These are phyloP conservation scores for Trematomus bernacchii DNA, from an alignment of 2,797 vertebrate species.

Conservation along the genomic window DNA sequence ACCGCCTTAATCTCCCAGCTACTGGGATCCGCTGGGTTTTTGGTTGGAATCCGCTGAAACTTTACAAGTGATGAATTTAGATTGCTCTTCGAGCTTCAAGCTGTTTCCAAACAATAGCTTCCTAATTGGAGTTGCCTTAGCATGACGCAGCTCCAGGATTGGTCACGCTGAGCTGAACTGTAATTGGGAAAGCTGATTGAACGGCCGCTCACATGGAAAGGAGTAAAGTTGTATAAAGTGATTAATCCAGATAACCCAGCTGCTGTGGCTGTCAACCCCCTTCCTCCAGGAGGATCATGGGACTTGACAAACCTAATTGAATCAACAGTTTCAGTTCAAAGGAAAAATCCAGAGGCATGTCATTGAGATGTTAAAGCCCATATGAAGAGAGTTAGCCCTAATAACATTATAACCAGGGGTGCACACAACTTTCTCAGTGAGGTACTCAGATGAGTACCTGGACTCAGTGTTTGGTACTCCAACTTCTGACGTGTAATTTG, in stretches of 20 bases:
- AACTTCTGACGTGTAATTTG: too few relatives aligned
- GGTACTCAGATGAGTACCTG: too few relatives aligned
- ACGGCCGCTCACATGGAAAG: constrained; percentile 18
- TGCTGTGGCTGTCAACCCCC: constrained; percentile 14
- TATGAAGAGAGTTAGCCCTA: constrained; percentile 11
- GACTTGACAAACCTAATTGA: constrained; percentile 40
- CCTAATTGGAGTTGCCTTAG: constrained; percentile 63
- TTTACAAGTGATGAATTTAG: constrained; percentile 19
- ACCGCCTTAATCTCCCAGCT: too few relatives aligned
- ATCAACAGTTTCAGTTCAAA: constrained; percentile 49
- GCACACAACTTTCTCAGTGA: too few relatives aligned
- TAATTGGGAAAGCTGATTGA: constrained; percentile 70
- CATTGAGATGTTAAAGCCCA: constrained; percentile 28
- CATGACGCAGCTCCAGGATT: constrained; percentile 54
- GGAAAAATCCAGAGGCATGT: not conserved
- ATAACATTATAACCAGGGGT: constrained; percentile 7
- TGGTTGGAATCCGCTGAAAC: not conserved
- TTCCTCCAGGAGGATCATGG: constrained; percentile 26
- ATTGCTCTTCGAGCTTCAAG: not conserved
- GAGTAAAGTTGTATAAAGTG: constrained; percentile 40
- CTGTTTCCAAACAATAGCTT: constrained; percentile 47
- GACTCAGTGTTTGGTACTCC: too few relatives aligned
- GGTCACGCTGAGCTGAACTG: constrained; percentile 63
- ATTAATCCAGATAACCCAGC: constrained; percentile 37
- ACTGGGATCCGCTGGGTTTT: too few relatives aligned